phyloP scores from a whole-genome alignment of 2,888 invertebrate genomes.

The Mayetiola destructor region DNA sequence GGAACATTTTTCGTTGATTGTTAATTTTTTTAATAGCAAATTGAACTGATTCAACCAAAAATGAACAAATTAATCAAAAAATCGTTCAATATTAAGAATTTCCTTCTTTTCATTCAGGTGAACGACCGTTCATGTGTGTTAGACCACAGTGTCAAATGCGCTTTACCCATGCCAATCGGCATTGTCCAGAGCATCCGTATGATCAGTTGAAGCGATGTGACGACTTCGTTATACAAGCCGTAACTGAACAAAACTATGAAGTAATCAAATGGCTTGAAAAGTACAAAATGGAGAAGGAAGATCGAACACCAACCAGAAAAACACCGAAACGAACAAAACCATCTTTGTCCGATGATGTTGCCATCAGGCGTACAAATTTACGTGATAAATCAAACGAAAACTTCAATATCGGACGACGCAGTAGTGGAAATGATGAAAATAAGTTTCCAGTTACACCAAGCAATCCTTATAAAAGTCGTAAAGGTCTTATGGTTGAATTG shows the following conservation, averaged over 20 bases:
- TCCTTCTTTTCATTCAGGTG: slow-evolving; percentile 28
- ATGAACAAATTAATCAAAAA: not conserved
- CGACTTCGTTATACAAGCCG: slow-evolving; percentile 37
- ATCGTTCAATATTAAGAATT: slow-evolving; percentile 31
- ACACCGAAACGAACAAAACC: slow-evolving; percentile 17
- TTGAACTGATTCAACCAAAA: too few species aligned
- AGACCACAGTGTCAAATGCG: slow-evolving; percentile 46
- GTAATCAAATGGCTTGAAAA: slow-evolving; percentile 41
- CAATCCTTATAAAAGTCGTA: slow-evolving; percentile 26
- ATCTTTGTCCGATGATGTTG: not conserved
- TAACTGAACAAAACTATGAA: slow-evolving; percentile 37
- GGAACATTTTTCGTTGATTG: too few species aligned
- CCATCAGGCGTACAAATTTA: not conserved
- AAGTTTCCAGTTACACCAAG: slow-evolving; percentile 17
- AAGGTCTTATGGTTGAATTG: slow-evolving; percentile 34
- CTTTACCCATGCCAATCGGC: slow-evolving; percentile 63
- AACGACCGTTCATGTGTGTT: slow-evolving; percentile 50
- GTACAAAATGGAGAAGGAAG: slow-evolving; percentile 19
- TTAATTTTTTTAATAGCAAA: too few species aligned
- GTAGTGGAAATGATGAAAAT: not conserved
- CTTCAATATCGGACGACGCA: not conserved
- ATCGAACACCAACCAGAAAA: slow-evolving; percentile 31
- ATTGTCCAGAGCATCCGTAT: slow-evolving; percentile 56
- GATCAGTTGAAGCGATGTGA: slow-evolving; percentile 40
- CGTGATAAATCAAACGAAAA: slow-evolving; percentile 13